These are phyloP conservation scores for Siphamia tubifer DNA, from an alignment of 2,113 vertebrate genomes.

Conservation along the genomic window DNA sequence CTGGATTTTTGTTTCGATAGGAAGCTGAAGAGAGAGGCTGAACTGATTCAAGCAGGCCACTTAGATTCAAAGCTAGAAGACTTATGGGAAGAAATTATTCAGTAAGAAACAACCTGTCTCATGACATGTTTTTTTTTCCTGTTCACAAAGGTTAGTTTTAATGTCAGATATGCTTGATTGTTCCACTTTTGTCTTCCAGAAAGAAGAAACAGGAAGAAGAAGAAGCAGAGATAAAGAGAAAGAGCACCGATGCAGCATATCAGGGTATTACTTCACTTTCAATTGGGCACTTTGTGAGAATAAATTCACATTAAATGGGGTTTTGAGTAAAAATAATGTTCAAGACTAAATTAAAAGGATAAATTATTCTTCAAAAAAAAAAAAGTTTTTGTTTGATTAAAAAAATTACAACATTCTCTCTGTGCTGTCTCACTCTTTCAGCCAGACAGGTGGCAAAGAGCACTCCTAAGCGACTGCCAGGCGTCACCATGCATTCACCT, in stretches of 20 bases:
- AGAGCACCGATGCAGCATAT: slow-evolving; percentile 92
- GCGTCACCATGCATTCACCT: slow-evolving; percentile 85
- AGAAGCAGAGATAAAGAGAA: slow-evolving; percentile 91
- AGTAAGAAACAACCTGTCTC: slow-evolving; percentile 74
- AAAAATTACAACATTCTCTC: slow-evolving; percentile 17
- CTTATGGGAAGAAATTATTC: slow-evolving; percentile 89
- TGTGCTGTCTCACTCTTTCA: slow-evolving; percentile 70
- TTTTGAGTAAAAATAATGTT: neutral
- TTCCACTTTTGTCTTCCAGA: slow-evolving; percentile 48
- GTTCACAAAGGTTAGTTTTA: neutral
- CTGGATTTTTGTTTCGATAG: slow-evolving; percentile 76
- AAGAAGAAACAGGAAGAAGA: slow-evolving; percentile 88
- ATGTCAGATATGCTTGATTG: neutral
- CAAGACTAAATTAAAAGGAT: too few species aligned
- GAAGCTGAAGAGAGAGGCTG: slow-evolving; percentile 91
- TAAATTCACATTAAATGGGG: neutral
- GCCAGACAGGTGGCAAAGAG: slow-evolving; percentile 93
- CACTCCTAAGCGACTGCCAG: slow-evolving; percentile 83
- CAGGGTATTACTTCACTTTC: slow-evolving; percentile 80
- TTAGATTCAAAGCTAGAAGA: slow-evolving; percentile 91
- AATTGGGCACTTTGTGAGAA: neutral
- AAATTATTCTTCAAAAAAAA: too few species aligned
- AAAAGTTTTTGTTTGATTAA: slow-evolving; percentile 6
- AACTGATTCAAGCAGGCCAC: slow-evolving; percentile 92
- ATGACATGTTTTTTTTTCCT: neutral